Evolutionary conservation across 2,888 invertebrate species (phyloP), one percentile per base, ranked within the genome.

Genomic region (Pilophorus perplexus): DNA sequence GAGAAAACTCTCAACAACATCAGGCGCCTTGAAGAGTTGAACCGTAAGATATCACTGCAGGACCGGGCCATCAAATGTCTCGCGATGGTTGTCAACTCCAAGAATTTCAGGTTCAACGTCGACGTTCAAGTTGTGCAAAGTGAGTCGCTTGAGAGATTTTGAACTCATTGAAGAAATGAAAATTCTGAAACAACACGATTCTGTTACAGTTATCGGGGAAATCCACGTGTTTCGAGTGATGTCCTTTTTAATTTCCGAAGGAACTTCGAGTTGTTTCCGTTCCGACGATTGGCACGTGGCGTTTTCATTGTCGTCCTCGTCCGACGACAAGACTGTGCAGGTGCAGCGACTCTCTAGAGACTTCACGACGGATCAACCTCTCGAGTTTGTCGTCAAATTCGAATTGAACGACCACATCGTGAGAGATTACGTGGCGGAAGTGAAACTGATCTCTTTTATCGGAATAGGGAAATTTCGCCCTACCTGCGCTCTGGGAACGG

Each of bases 241-340:
- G n/a, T n/a, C n/a, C n/a, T n/a, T n/a, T n/a, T n/a, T 59, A 33
- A n/a, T 16, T 14, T 16, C 40, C 22, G 59, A 59, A n/a, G 23
- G 38, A 23, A 42, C 20, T 2, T 20, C 55, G 10, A 20, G 22
- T 2, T 14, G 27, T 25, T 25, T 62, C 2, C 16, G 12, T n/a
- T 46, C 62, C 20, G 25, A 46, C 44, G 46, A 62, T 14, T 62
- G 62, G 62, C 62, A 62, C 48, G n/a, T 62, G 14, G 48, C 28
- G 18, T 20, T 62, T 8, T 28, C 46, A 12, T 33, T 27, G 1
- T 22, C 55, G 1, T 33, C 4, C n/a, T n/a, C 18, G 3, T n/a
- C 12, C 10, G 18, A 12, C n/a, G 28, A 28, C 20, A n/a, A 28
- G 20, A n/a, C 33, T 16, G 33, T 62, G 4, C 38, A 62, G 18